Conservation (phyloP, 2,888 invertebrate genomes). For the Noctua comes region DNA sequence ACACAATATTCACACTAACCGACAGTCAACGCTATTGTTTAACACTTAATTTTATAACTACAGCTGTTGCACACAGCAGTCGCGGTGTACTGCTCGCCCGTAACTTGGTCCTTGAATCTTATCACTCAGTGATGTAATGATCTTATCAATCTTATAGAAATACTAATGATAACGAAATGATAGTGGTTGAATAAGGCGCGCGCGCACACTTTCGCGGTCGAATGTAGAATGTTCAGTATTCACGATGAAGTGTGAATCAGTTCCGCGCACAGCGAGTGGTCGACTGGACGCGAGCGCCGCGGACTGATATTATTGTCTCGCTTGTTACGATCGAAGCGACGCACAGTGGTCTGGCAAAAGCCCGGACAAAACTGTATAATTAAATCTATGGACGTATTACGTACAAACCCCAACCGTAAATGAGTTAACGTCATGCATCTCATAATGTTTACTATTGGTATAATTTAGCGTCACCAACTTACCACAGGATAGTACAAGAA, state of each 20-base stretch:
- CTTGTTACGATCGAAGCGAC: conserved; percentile 41
- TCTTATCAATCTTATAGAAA: conserved; percentile 87
- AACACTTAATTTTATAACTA: conserved; percentile 70
- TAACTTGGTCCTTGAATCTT: conserved; percentile 83
- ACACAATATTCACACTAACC: conserved; percentile 74
- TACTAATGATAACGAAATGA: conserved; percentile 81
- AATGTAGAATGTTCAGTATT: conserved; percentile 78
- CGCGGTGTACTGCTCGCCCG: conserved; percentile 71
- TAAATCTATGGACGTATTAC: conserved; percentile 83
- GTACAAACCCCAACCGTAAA: conserved; percentile 75
- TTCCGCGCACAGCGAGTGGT: conserved; percentile 68
- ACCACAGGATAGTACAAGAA: conserved; percentile 10
- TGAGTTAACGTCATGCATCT: conserved; percentile 73
- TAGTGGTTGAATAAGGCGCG: conserved; percentile 81
- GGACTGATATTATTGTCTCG: conserved; percentile 59
- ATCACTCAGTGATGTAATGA: conserved; percentile 88
- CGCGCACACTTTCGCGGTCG: conserved; percentile 80
- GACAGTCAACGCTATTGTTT: conserved; percentile 74
- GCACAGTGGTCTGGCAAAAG: conserved; percentile 48
- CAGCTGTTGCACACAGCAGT: conserved; percentile 70
- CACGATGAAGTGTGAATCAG: conserved; percentile 67
- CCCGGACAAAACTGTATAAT: conserved; percentile 72
- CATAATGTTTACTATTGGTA: conserved; percentile 56
- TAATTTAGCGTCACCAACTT: conserved; percentile 25
- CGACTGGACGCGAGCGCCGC: conserved; percentile 62